Evolutionary conservation across 2,888 invertebrate species (phyloP).

Genomic region (Lucinisca nassula): DNA sequence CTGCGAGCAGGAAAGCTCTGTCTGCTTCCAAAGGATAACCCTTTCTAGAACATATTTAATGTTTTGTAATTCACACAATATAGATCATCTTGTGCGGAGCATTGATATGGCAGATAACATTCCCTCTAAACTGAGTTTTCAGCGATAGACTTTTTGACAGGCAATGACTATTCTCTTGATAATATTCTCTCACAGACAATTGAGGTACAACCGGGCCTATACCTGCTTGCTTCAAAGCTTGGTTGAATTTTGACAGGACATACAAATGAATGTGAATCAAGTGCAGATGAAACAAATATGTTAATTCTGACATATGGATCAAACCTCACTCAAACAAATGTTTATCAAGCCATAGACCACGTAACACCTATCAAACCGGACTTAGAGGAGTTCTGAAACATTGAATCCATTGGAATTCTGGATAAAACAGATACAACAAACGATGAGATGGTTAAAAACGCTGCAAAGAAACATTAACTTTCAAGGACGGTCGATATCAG

Average conservation of each 20-base stretch:
- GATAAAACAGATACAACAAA: not conserved
- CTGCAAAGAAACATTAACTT: constrained; percentile 25
- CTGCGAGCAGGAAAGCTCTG: no score
- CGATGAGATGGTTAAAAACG: not conserved
- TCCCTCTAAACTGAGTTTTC: not conserved
- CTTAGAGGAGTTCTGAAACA: not conserved
- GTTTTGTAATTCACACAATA: no score
- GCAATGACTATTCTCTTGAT: not conserved
- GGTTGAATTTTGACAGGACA: not conserved
- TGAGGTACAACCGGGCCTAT: not conserved
- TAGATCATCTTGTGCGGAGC: no score
- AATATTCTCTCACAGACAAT: not conserved
- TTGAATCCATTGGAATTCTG: not conserved
- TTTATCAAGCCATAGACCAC: not conserved
- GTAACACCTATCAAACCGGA: not conserved
- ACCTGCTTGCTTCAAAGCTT: not conserved
- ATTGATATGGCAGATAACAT: no score
- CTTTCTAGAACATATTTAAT: no score
- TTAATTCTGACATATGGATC: not conserved
- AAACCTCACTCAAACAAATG: not conserved
- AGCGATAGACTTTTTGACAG: not conserved
- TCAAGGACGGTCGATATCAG: constrained; percentile 28
- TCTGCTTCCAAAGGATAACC: no score
- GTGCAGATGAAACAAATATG: not conserved
- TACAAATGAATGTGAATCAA: not conserved